phyloP scores from a whole-genome alignment of 2,797 vertebrate species.

The Cichlasoma orientale region DNA sequence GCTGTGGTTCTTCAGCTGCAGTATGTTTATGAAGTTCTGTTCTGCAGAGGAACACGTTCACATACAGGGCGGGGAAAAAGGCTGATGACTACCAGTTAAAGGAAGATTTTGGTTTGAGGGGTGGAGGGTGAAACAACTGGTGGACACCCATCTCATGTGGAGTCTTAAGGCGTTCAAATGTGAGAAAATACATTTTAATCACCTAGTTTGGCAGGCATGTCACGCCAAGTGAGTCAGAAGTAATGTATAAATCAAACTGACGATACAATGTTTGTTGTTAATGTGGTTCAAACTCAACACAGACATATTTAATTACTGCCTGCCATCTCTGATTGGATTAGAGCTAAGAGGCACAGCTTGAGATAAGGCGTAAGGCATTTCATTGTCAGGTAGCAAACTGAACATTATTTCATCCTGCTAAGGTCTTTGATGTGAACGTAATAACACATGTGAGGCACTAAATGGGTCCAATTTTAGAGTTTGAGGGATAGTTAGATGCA shows the following conservation, averaged over 20 bases:
- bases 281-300: background rate
- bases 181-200: too few species aligned
- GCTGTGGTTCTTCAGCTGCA: conserved; percentile 6
- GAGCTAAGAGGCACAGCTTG: background rate
- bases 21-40: conserved; percentile 12
- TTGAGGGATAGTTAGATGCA: background rate
- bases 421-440: background rate
- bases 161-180: background rate
- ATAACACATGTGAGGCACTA: background rate
- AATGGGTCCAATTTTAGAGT: too few species aligned
- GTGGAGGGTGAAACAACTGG: background rate
- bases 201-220: background rate
- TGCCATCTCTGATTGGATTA: background rate
- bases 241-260: background rate
- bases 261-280: background rate
- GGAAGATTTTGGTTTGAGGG: too few species aligned
- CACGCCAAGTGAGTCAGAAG: background rate
- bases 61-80: background rate
- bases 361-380: background rate
- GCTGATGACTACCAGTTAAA: too few species aligned
- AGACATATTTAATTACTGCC: background rate
- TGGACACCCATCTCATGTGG: background rate
- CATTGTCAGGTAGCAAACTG: background rate
- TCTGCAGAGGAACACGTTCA: background rate
- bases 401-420: background rate